Base-by-base conservation (phyloP, 35 echinoderm and acorn worm species). In the Ptychodera flava region DNA sequence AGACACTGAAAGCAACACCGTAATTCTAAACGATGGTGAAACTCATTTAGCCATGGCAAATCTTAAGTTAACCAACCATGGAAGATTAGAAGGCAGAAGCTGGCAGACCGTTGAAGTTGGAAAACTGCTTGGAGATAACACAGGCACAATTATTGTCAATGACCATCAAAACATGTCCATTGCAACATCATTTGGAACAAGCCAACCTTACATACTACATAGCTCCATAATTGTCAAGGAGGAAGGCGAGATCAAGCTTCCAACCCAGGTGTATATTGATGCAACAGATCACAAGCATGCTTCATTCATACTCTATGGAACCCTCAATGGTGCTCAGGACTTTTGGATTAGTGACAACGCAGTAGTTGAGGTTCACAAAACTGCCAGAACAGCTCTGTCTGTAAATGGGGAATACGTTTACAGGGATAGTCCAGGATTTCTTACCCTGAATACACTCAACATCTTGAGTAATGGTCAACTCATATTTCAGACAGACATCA, bases 221-320 rank as follows among this genome's bases (percentile, higher is more conserved):
- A 90, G 88, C 83, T 91, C 94, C 31, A n/a, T 97, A 27, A 84
- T 79, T 78, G 88, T 97, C 28, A 85, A 85, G 33, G 86, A 97
- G 29, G 76, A 79, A 77, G 91, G 86, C 0, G 91, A 97, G 80
- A 27, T 97, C 29, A 90, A 83, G 15, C 79, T 97, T 22, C 91
- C 94, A 28, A 77, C 91, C 31, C 85, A 85, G n/a, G 86, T 97
- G 0, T 91, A 90, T 34, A 79, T 97, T 27, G 33, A 78, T 45
- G 29, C 77, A 83, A 76, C 38, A 6, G 77, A 34, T 29, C 75
- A 76, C 32, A 78, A 81, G 35, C 52, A 79, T 29, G 30, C 78
- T 31, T 88, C 88, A 35, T 80, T 97, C 27, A 35, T 90, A 78
- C 86, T 97, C 10, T 31, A 77, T 15, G 94, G 94, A 32, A 77